Percentiles rank a stretch among this genome's conserved stretches.
Conservation (phyloP, 2,113 vertebrate species). For the Cercopithecus mona region DNA sequence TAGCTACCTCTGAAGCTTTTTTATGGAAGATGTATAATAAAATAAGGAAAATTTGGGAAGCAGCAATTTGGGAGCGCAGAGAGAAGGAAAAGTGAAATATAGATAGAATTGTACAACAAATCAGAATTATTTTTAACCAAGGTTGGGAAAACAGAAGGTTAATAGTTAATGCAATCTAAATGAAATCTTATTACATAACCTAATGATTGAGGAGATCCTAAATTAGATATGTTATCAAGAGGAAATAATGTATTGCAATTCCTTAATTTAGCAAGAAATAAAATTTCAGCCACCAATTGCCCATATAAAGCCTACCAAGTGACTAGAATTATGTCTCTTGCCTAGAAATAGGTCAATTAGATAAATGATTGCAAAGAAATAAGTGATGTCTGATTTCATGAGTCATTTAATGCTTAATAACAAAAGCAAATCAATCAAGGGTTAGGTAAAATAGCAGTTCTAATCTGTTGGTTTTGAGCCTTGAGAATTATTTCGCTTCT, state of each 20-base stretch:
- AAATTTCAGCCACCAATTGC: conserved; percentile 7
- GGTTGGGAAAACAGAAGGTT: not conserved
- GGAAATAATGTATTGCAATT: not conserved
- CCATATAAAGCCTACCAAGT: not conserved
- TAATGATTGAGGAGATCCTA: conserved; percentile 27
- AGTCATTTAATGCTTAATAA: conserved; percentile 46
- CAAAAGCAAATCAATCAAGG: conserved; percentile 43
- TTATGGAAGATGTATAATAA: not conserved
- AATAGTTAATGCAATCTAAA: not conserved
- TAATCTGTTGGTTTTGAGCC: conserved; percentile 58
- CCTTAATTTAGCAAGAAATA: conserved; percentile 22
- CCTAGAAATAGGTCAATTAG: conserved; percentile 56
- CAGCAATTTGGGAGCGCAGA: not conserved
- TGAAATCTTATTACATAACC: not conserved
- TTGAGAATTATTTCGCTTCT: conserved; percentile 52
- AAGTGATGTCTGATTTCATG: conserved; percentile 58
- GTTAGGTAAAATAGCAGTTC: not conserved
- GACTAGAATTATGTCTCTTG: not conserved
- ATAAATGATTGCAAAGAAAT: conserved; percentile 37
- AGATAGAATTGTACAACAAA: not conserved
- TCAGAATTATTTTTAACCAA: conserved; percentile 37
- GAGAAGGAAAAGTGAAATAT: not conserved
- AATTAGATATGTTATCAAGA: not conserved
- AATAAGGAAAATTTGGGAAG: not conserved
- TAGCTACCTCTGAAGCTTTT: not conserved